Evolutionary conservation across 1,140 invertebrate species (phyloP).

Genomic region (Agraylea sexmaculata): DNA sequence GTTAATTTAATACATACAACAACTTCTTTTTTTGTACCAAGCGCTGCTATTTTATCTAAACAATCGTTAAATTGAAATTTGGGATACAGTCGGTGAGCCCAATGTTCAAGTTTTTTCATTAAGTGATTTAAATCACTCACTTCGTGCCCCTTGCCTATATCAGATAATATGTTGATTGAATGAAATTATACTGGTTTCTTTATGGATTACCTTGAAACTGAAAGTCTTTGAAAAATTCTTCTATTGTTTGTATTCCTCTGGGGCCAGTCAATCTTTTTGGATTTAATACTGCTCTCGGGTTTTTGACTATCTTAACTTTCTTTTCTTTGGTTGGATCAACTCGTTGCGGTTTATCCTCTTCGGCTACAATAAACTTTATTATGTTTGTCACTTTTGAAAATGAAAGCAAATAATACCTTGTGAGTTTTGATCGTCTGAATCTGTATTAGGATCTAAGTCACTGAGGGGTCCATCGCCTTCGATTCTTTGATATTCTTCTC

Average conservation of each 20-base stretch:
- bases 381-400: no score
- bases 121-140: constrained; percentile 68
- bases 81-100: constrained; percentile 83
- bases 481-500: no score
- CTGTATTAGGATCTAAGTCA: no score
- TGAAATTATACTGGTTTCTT: neutral
- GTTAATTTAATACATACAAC: constrained; percentile 24
- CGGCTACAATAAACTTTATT: constrained; percentile 22
- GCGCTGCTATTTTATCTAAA: constrained; percentile 64
- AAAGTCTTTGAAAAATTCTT: constrained; percentile 68
- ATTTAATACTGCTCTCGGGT: constrained; percentile 60
- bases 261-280: constrained; percentile 56
- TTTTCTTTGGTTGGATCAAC: constrained; percentile 31
- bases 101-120: constrained; percentile 78
- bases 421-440: no score
- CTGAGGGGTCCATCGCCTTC: no score
- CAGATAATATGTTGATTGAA: neutral
- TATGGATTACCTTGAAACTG: constrained; percentile 57
- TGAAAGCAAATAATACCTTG: no score
- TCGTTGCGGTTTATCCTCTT: constrained; percentile 32
- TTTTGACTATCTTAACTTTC: constrained; percentile 46
- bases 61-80: constrained; percentile 79
- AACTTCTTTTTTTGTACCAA: constrained; percentile 63
- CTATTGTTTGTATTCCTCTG: constrained; percentile 66
- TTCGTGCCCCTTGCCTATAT: constrained; percentile 60